Evolutionary conservation across 2,888 invertebrate genomes (phyloP).

Genomic region (Prosopocoilus inquinatus): DNA sequence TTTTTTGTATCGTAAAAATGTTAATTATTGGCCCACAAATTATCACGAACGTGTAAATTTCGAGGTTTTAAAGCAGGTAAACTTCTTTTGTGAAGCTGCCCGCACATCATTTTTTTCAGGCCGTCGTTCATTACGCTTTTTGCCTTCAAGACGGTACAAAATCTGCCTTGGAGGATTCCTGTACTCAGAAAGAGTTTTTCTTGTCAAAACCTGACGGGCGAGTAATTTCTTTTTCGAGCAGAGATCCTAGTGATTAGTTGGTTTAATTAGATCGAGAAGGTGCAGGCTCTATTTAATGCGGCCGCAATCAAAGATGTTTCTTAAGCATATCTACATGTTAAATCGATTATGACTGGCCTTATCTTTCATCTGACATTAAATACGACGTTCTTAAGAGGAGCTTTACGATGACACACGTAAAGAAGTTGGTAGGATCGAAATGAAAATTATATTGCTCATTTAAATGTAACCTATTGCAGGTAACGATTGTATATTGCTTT

Average conservation of each 20-base stretch:
- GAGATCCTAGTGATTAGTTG: conserved; percentile 5
- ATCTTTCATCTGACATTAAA: conserved; percentile 12
- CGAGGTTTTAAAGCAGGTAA: conserved; percentile 12
- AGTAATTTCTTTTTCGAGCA: too few relatives aligned
- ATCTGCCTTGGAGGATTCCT: too few relatives aligned
- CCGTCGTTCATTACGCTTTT: too few relatives aligned
- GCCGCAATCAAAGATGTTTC: conserved; percentile 7
- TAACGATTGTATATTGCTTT: too few relatives aligned
- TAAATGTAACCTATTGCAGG: too few relatives aligned
- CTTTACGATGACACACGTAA: too few relatives aligned
- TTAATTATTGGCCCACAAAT: conserved; percentile 16
- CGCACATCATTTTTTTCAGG: too few relatives aligned
- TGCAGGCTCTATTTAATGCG: conserved; percentile 4
- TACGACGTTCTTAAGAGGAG: conserved; percentile 12
- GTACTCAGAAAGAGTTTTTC: not conserved
- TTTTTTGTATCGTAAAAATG: conserved; percentile 6
- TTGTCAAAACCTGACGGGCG: too few relatives aligned
- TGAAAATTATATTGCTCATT: too few relatives aligned
- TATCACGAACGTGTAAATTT: conserved; percentile 17
- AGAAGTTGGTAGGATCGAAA: too few relatives aligned
- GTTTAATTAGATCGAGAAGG: conserved; percentile 12
- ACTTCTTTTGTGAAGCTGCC: not conserved
- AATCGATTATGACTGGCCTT: conserved; percentile 14
- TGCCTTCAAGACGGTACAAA: too few relatives aligned
- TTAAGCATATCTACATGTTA: conserved; percentile 7